Percentiles rank a stretch among this genome's conserved stretches.
These are phyloP conservation scores for Nephotettix cincticeps DNA, from an alignment of 1,140 invertebrate species.

Conservation along the genomic window DNA sequence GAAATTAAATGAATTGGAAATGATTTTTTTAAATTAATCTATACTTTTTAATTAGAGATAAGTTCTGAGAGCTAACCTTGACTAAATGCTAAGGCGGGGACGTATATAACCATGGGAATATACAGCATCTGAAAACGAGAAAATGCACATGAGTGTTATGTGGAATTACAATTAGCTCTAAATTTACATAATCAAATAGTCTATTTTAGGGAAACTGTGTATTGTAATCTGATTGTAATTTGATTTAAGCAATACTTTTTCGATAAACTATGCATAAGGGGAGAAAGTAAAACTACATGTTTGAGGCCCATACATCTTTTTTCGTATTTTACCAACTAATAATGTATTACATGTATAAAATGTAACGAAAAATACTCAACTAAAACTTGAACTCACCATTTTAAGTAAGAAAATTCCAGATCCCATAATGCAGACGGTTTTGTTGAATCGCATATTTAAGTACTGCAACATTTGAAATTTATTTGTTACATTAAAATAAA, in stretches of 20 bases:
- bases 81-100: slow-evolving; percentile 46
- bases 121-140: slow-evolving; percentile 40
- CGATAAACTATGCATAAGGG: no score
- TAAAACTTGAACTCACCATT: slow-evolving; percentile 53
- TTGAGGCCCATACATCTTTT: no score
- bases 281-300: no score
- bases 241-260: no score
- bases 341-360: no score
- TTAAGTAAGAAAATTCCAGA: slow-evolving; percentile 64
- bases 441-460: slow-evolving; percentile 66
- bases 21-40: not conserved
- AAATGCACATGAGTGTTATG: not conserved
- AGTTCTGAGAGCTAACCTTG: slow-evolving; percentile 43
- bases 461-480: slow-evolving; percentile 61
- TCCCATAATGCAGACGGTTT: slow-evolving; percentile 60
- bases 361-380: no score
- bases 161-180: not conserved
- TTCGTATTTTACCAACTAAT: no score
- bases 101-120: slow-evolving; percentile 47
- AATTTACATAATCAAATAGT: no score
- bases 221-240: no score
- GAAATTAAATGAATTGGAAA: no score
- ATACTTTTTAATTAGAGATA: not conserved
- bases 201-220: no score
- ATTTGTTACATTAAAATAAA: no score